A percentile compares a stretch with the other conserved stretches of the same genome.
Evolutionary conservation across 2,888 invertebrate species (phyloP).

Genomic region (Rhagium mordax): DNA sequence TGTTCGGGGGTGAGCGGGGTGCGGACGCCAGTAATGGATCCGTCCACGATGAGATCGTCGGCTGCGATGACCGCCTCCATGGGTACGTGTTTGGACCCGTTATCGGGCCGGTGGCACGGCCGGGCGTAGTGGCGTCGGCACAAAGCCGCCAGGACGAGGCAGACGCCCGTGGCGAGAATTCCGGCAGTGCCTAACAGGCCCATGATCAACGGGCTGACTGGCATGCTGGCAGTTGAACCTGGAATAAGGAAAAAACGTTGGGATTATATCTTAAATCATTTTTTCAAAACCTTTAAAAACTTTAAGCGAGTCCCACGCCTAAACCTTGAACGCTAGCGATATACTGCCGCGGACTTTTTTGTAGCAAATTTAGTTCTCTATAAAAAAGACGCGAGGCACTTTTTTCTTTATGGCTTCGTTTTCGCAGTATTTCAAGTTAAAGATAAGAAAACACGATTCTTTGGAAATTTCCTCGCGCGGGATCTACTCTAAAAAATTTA

Average conservation of each 20-base stretch:
- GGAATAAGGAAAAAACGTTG: constrained; percentile 57
- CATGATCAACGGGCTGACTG: constrained; percentile 83
- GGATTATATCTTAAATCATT: neutral
- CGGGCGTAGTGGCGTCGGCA: constrained; percentile 71
- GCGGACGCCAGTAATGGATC: constrained; percentile 66
- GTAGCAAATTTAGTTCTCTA: no score
- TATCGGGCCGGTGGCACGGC: constrained; percentile 62
- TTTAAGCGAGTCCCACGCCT: no score
- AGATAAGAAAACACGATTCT: no score
- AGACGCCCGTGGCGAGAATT: constrained; percentile 82
- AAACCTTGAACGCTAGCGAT: no score
- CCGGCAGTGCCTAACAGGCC: constrained; percentile 85
- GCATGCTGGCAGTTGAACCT: constrained; percentile 77
- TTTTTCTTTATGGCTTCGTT: no score
- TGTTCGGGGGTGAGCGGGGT: constrained; percentile 68
- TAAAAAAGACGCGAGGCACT: no score
- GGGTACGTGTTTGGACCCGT: constrained; percentile 66
- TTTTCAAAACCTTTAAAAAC: no score
- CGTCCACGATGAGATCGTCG: constrained; percentile 67
- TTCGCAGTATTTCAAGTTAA: no score
- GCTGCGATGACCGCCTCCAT: constrained; percentile 69
- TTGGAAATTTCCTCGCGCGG: no score
- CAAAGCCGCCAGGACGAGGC: constrained; percentile 83
- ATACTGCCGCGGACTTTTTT: no score
- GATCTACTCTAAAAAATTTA: no score